Evolutionary conservation across 2,888 invertebrate genomes (phyloP), one percentile per base, ranked within the genome.

Genomic region (Tipula vernalis): DNA sequence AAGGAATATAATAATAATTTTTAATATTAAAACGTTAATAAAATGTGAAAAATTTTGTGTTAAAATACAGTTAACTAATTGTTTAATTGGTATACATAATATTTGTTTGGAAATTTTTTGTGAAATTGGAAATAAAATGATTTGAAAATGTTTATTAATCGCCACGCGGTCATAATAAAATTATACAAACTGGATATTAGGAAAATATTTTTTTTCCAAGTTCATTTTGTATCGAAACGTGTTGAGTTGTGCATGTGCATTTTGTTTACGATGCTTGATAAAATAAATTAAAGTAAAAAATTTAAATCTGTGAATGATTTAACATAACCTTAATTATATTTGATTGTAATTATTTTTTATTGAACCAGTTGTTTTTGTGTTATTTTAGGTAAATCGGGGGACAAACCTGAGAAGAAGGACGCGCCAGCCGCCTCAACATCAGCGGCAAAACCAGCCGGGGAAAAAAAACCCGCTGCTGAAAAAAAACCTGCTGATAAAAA

Each of bases 1-100:
- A 94, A 93, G 93, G 92, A 91, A 91, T 18, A 36, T 47, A 84
- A 86, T 86, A 57, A n/a, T 51, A 13, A 41, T 83, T 28, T 47
- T 18, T 36, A 86, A 42, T 86, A 15, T 84, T 87, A 87, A 88
- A 88, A 88, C 88, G 87, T 86, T 85, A 87, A 86, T 8, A 85
- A 84, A 86, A 86, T 86, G 47, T 87, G 84, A 51, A 41, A 83
- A 84, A 57, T 88, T 87, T 87, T 87, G 87, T 88, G 88, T 88
- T 86, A 86, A 86, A 51, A 41, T 36, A 28, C 39, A 39, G 28
- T 57, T 83, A 36, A 42, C 44, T 42, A 83, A n/a, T 36, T 86
- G 18, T 0, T 71, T 28, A 10, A 71, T 71, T 4, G 13, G 28
- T 28, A 47, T 44, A 15, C 39, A 12, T 44, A 44, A 13, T 2